A percentile compares a stretch with the other conserved stretches of the same genome.
These are phyloP conservation scores for Taurulus bubalis DNA, from an alignment of 2,113 vertebrate species.

Conservation along the genomic window DNA sequence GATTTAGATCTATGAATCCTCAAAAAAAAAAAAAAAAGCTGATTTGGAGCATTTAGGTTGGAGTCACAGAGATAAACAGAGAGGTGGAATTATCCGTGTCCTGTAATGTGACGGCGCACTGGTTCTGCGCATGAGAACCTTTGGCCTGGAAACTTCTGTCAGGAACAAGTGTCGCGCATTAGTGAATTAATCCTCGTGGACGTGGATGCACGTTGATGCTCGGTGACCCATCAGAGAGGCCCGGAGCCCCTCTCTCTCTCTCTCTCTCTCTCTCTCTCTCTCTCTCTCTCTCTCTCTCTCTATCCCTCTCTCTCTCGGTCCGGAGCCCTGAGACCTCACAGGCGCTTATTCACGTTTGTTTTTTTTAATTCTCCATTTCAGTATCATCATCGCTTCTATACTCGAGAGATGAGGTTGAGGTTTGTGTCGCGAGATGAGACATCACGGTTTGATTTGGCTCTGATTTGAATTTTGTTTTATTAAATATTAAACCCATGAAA, in stretches of 20 bases:
- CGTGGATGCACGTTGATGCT: slow-evolving; percentile 68
- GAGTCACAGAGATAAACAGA: not conserved
- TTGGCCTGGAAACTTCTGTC: slow-evolving; percentile 73
- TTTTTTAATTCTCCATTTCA: slow-evolving; percentile 2
- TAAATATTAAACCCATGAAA: not conserved
- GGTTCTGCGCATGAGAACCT: slow-evolving; percentile 48
- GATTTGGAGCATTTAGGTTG: no score
- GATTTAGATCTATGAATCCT: not conserved
- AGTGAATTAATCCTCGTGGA: slow-evolving; percentile 74
- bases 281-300: not conserved
- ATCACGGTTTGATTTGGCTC: not conserved
- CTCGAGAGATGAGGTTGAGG: slow-evolving; percentile 4
- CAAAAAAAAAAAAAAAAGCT: no score
- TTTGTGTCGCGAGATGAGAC: not conserved
- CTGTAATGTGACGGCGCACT: no score
- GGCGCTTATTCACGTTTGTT: not conserved
- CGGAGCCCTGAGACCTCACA: no score
- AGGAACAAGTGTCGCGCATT: slow-evolving; percentile 63
- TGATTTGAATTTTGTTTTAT: not conserved
- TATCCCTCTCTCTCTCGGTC: no score
- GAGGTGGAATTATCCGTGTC: no score
- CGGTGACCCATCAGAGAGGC: slow-evolving; percentile 73
- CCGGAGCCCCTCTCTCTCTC: slow-evolving; percentile 44
- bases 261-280: not conserved
- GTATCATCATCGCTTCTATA: not conserved